Conservation (phyloP, 1,140 invertebrate species). For the Sarcophaga peregrina region DNA sequence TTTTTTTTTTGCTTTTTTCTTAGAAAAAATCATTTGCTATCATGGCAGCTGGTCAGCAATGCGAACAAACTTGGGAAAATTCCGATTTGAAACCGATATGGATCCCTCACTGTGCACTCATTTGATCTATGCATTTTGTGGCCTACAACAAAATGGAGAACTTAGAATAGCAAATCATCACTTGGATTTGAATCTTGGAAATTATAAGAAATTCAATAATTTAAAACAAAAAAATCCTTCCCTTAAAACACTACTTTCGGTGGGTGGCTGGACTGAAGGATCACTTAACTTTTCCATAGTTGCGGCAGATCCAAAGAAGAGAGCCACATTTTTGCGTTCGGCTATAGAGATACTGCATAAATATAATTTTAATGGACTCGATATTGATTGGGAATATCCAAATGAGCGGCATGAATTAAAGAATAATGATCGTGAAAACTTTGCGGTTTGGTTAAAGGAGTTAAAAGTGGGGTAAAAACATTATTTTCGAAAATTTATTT, state of each 20-base stretch:
- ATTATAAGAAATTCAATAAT: constrained; percentile 70
- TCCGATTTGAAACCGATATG: constrained; percentile 72
- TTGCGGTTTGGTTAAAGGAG: constrained; percentile 70
- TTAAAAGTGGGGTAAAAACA: constrained; percentile 67
- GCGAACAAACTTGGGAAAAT: constrained; percentile 73
- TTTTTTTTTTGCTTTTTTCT: constrained; percentile 26
- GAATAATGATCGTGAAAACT: constrained; percentile 67
- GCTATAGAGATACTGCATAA: constrained; percentile 70
- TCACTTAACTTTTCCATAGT: constrained; percentile 75
- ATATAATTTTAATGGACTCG: constrained; percentile 83
- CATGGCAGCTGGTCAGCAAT: constrained; percentile 81
- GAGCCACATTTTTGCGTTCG: constrained; percentile 68
- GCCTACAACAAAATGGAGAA: constrained; percentile 68
- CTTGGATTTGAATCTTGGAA: constrained; percentile 70
- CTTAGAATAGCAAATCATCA: constrained; percentile 73
- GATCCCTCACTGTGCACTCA: constrained; percentile 79
- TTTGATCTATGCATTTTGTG: constrained; percentile 78
- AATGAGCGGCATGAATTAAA: constrained; percentile 71
- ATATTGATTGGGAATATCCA: constrained; percentile 87
- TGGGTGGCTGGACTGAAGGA: constrained; percentile 85
- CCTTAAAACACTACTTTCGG: constrained; percentile 76
- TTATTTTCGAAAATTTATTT: background rate
- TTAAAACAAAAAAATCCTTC: constrained; percentile 74
- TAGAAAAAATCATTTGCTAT: constrained; percentile 76
- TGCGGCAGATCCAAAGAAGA: constrained; percentile 66